Percentiles rank a stretch among this genome's conserved stretches.
Evolutionary conservation across 2,888 invertebrate species (phyloP).

Genomic region (Proisotoma minuta): DNA sequence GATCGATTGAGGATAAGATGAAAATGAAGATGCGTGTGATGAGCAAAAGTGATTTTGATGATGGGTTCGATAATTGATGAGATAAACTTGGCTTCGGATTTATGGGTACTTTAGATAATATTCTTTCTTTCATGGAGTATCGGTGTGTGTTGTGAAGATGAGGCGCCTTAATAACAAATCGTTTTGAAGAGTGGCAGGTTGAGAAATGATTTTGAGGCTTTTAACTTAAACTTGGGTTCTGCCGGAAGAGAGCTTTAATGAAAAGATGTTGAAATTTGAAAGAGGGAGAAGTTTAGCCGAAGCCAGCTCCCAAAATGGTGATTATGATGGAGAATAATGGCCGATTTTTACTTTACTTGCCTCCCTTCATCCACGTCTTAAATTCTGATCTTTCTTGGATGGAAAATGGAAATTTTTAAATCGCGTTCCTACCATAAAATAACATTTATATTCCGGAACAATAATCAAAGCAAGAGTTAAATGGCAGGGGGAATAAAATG

Average conservation of each 20-base stretch:
- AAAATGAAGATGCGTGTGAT: slow-evolving; percentile 1
- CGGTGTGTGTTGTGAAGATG: slow-evolving; percentile 32
- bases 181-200: slow-evolving; percentile 45
- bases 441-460: too few relatives aligned
- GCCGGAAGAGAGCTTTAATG: slow-evolving; percentile 47
- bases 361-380: too few relatives aligned
- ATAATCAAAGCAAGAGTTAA: too few relatives aligned
- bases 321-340: slow-evolving; percentile 3
- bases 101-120: too few relatives aligned
- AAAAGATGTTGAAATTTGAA: slow-evolving; percentile 45
- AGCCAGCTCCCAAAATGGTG: not conserved
- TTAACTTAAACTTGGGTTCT: slow-evolving; percentile 22
- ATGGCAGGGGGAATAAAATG: too few relatives aligned
- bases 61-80: slow-evolving; percentile 1
- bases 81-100: too few relatives aligned
- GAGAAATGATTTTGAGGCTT: slow-evolving; percentile 47
- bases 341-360: too few relatives aligned
- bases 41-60: not conserved
- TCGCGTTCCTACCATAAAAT: too few relatives aligned
- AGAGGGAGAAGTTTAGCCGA: slow-evolving; percentile 20
- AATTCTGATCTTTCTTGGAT: too few relatives aligned
- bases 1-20: too few relatives aligned
- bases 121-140: not conserved
- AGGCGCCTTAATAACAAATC: slow-evolving; percentile 47
- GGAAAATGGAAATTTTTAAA: too few relatives aligned